Conservation (phyloP, 2,888 invertebrate species). For the Parelbella ahira region DNA sequence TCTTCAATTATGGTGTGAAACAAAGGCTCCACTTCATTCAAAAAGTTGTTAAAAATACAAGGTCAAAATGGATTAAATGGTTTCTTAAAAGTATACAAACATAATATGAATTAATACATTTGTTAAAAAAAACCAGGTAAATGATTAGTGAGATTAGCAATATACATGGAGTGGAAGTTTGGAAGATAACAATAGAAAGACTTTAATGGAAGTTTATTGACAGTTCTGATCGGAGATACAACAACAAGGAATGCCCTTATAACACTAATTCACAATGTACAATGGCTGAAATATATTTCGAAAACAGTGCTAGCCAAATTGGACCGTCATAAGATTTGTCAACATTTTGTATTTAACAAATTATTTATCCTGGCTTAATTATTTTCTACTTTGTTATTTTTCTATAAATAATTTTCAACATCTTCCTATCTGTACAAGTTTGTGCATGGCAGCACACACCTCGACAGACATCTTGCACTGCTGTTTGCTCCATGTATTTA, state of each 20-base stretch:
- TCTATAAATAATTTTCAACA: constrained; percentile 43
- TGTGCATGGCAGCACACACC: constrained; percentile 41
- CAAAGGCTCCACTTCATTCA: no score
- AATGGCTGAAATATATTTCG: constrained; percentile 37
- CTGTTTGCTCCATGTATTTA: constrained; percentile 11
- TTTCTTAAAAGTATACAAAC: constrained; percentile 17
- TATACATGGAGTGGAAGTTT: constrained; percentile 56
- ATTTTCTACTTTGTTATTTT: constrained; percentile 35
- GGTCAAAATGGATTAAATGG: constrained; percentile 6
- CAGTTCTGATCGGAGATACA: constrained; percentile 26
- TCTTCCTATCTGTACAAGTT: constrained; percentile 44
- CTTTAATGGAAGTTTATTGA: constrained; percentile 47
- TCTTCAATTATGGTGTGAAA: no score
- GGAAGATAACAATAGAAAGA: constrained; percentile 57
- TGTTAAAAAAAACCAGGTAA: no score
- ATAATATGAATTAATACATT: no score
- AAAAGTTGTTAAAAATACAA: no score
- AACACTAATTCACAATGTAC: constrained; percentile 41
- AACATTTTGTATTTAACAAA: constrained; percentile 36
- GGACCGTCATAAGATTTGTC: constrained; percentile 51
- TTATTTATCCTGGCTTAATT: constrained; percentile 46
- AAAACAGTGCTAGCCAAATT: constrained; percentile 46
- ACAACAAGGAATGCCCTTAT: constrained; percentile 42
- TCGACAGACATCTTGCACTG: constrained; percentile 18
- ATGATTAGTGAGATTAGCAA: no score